Evolutionary conservation across 1,140 invertebrate species (phyloP), one percentile per base, ranked within the genome.

Genomic region (Caenorhabditis remanei): DNA sequence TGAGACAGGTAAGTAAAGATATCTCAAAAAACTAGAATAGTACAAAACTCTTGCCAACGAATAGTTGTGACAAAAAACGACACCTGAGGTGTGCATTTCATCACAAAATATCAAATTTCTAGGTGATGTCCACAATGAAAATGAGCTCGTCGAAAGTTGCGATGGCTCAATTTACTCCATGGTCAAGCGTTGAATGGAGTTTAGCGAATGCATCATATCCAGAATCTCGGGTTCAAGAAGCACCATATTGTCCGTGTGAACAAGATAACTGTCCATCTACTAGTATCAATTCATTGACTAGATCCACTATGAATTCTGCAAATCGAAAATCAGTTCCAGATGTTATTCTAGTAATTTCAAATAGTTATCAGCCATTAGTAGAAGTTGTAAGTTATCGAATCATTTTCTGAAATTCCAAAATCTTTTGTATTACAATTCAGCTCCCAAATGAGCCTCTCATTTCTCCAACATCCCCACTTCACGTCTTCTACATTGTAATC

Each of bases 121-220:
- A 79, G 71, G 71, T 79, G 24, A 79, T 79, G 71, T 79, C 71
- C 71, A 79, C 71, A 43, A 79, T 79, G 71, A 79, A 50, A 79
- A 79, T 79, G 71, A 41, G 71, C 32, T 79, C 71, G 11, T 79
- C 71, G 9, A 79, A 79, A 50, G 71, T 79, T 24, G 71, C 71
- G 41, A 79, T 79, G 71, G 71, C 71, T 48, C 71, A 79, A 24
- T 79, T 79, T 32, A 79, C 71, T 43, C 71, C 71, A 13, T 79
- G 71, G 71, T 50, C 46, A 32, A 48, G 71, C 11, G 46, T 79
- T 24, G 71, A 79, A 53, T 79, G 71, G 71, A 79, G 21, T 79
- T 46, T 79, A 11, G 46, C 46, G 2, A 79, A 79, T 41, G 43
- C 71, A 53, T 53, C 71, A 50, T 50, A 79, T 24, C 46, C 71